Base-by-base conservation (phyloP, 1,140 invertebrate genomes). In the Brachionus rotundiformis region DNA sequence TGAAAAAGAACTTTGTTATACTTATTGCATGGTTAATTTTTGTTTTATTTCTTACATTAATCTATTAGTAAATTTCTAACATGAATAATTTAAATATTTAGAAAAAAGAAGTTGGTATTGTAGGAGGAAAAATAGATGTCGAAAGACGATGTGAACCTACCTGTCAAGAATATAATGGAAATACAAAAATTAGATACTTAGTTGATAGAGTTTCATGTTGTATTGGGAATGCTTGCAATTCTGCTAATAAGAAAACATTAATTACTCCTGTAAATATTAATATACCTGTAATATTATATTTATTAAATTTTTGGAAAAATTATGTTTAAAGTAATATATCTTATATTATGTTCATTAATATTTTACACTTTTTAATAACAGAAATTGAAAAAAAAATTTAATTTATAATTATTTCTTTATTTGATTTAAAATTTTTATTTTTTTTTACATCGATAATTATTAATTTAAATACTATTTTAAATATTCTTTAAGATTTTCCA, bases 91-190 rank as follows among this genome's bases (percentile, higher is more conserved):
- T n/a, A 33, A 68, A 68, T 33, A n/a, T 59, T 41, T 19, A 79
- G 76, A 79, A 79, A 79, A 79, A 63, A 33, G 76, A 79, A 79
- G 33, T 79, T 1, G 76, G 76, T 3, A 41, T 79, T 59, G 76
- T 79, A 6, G 76, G 76, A 19, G 31, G 19, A 13, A 54, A 47
- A 36, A 79, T 79, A 11, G 76, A 79, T 79, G 76, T 79, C 10
- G 76, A 79, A 23, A n/a, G 76, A 79, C 27, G 76, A 36, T 79
- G 76, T 39, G 76, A 79, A 33, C 76, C 76, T 13, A 79, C 76
- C 36, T 79, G 76, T 54, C 76, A 79, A 79, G 76, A 79, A 41
- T 79, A 59, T 49, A 63, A 79, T 63, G 76, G 76, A 29, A 79
- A 79, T 41, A 39, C 47, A 23, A 33, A 31, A 79, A 33, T 79